phyloP scores from a whole-genome alignment of 2,797 vertebrate genomes.

The Synanceia verrucosa region DNA sequence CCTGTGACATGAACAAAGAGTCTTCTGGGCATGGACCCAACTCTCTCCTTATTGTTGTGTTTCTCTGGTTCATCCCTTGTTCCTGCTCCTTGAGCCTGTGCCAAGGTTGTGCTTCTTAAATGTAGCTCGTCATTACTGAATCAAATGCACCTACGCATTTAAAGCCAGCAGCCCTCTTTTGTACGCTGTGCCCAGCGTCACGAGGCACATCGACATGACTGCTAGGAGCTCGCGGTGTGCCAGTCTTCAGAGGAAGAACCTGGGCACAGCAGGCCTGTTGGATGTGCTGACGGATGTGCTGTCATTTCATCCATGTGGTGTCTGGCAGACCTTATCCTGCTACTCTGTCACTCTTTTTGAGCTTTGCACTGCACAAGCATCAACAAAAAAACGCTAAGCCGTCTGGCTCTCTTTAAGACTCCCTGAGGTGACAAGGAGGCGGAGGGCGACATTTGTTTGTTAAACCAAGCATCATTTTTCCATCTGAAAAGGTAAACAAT shows the following conservation, averaged over 20 bases:
- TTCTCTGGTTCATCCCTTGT: conserved; percentile 10
- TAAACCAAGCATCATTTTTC: conserved; percentile 41
- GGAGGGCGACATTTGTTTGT: conserved; percentile 38
- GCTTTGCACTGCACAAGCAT: conserved; percentile 21
- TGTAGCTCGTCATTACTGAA: conserved; percentile 24
- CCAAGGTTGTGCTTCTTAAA: conserved; percentile 41
- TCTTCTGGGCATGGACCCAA: conserved; percentile 58
- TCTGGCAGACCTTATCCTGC: conserved; percentile 44
- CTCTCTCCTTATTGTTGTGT: neutral
- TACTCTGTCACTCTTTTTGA: conserved; percentile 24
- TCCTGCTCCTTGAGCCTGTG: conserved; percentile 28
- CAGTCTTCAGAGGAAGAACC: conserved; percentile 31
- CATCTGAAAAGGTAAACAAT: conserved; percentile 56
- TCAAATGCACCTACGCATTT: conserved; percentile 15
- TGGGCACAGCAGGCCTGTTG: conserved; percentile 31
- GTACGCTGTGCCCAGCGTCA: conserved; percentile 12
- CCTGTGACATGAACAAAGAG: conserved; percentile 51
- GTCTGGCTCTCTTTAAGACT: conserved; percentile 24
- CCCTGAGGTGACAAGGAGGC: conserved; percentile 15
- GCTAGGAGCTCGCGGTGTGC: conserved; percentile 9
- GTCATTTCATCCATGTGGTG: conserved; percentile 46
- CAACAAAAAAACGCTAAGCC: conserved; percentile 36
- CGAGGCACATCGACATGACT: conserved; percentile 46
- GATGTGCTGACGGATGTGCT: conserved; percentile 54
- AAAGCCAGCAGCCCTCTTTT: conserved; percentile 39